These are phyloP conservation scores for Dynastes grantii DNA, from an alignment of 2,888 invertebrate species.

Conservation along the genomic window DNA sequence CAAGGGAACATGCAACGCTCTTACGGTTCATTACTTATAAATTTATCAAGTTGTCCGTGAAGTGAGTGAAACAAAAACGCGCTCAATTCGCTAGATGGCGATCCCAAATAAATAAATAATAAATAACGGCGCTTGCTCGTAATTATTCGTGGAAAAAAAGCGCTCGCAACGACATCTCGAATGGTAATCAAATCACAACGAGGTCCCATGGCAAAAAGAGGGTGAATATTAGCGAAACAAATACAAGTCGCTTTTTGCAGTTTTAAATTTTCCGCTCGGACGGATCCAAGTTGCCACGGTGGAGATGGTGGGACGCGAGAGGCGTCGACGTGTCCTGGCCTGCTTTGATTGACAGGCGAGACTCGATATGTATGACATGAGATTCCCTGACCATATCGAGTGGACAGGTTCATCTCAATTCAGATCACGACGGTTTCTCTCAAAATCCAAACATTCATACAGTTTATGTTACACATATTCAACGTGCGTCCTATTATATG, in stretches of 20 bases:
- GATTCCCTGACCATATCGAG: constrained; percentile 56
- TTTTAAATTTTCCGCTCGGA: constrained; percentile 65
- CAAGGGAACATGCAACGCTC: constrained; percentile 10
- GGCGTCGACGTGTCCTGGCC: constrained; percentile 56
- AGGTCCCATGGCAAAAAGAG: constrained; percentile 31
- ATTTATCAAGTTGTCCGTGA: constrained; percentile 49
- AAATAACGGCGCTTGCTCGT: constrained; percentile 52
- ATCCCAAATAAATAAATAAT: constrained; percentile 54
- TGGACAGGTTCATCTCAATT: constrained; percentile 52
- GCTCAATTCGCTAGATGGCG: constrained; percentile 46
- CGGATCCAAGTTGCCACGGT: constrained; percentile 58
- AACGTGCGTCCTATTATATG: constrained; percentile 1
- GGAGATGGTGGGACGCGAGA: constrained; percentile 55
- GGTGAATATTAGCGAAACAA: constrained; percentile 63
- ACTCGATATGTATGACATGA: constrained; percentile 59
- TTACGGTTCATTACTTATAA: constrained; percentile 42
- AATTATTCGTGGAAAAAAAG: constrained; percentile 46
- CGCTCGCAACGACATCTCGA: constrained; percentile 43
- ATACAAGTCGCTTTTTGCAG: constrained; percentile 63
- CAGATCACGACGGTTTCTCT: constrained; percentile 49
- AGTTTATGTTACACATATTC: constrained; percentile 38
- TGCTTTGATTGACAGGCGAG: constrained; percentile 64
- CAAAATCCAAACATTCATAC: constrained; percentile 49
- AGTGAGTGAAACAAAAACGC: constrained; percentile 34
- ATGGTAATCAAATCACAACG: constrained; percentile 47